Base-by-base conservation (phyloP, 2,113 vertebrate species). In the Daubentonia madagascariensis region DNA sequence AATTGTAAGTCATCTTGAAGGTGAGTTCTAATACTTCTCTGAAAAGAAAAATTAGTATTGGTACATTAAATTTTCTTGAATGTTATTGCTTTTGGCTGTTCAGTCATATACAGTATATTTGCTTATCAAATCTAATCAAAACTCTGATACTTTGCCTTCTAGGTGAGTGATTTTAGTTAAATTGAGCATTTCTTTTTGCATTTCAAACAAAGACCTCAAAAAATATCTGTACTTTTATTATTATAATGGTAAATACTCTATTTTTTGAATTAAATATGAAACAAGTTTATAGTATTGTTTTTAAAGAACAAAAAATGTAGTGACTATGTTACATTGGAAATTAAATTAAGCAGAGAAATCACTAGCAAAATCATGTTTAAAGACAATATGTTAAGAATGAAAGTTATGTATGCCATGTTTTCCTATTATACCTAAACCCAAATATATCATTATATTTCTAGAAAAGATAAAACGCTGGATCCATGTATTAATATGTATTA, bases 121-220 rank as follows among this genome's bases (percentile, higher is more conserved):
- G 12, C 14, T 96, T 92, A 91, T 59, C 88, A 84, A 54, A 76
- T 91, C 48, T 68, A 70, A 95, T 78, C 65, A 86, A 43, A 94
- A 45, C 75, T 67, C 43, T 63, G 18, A 63, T 68, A 8, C 7
- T 76, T 1, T 87, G 23, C 48, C 48, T 91, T 83, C 28, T 80
- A 61, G 45, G 61, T 95, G 57, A 92, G 35, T 91, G 20, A 91
- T 76, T 93, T 87, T 70, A 79, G 85, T 91, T 89, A 95, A 94
- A 91, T 4, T 17, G 8, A 94, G 12, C 50, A 81, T 96, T 85
- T 91, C 20, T 43, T 97, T 94, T 83, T 54, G 65, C 52, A 40
- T 94, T 90, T 78, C 50, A 93, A 63, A 91, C 37, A 67, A n/a
- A 96, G 37, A 78, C 18, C 8, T 89, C n/a, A 88, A 93, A 94